A percentile compares a stretch with the other conserved stretches of the same genome.
phyloP scores from a whole-genome alignment of 2,113 vertebrate species.

The Tonatia bakeri region DNA sequence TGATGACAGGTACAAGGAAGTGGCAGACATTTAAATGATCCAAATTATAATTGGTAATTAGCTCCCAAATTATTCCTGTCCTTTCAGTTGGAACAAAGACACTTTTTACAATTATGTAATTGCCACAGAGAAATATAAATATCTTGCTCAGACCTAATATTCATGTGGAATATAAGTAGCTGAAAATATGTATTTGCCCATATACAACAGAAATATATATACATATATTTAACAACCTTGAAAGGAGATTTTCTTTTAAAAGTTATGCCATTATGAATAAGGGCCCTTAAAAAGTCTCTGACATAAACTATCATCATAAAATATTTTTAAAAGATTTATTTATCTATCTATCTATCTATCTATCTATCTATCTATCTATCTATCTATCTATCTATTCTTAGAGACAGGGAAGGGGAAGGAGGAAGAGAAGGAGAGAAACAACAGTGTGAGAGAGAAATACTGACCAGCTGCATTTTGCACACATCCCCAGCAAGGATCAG shows the following conservation, averaged over 20 bases:
- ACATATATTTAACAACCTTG: not conserved
- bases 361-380: too few relatives aligned
- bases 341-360: too few relatives aligned
- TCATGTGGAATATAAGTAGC: conserved; percentile 10
- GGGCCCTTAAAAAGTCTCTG: not conserved
- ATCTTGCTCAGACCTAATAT: conserved; percentile 13
- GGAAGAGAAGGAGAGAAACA: too few relatives aligned
- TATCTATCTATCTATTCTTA: too few relatives aligned
- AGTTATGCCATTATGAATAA: not conserved
- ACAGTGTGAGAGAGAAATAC: too few relatives aligned
- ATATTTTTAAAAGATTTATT: not conserved
- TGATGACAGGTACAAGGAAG: conserved; percentile 63
- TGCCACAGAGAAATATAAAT: conserved; percentile 65
- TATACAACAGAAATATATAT: not conserved
- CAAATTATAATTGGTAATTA: conserved; percentile 76
- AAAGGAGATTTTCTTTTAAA: not conserved
- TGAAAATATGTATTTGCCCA: not conserved
- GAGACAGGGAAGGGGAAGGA: too few relatives aligned
- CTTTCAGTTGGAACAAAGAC: conserved; percentile 53
- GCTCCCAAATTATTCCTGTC: conserved; percentile 63
- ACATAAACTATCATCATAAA: not conserved
- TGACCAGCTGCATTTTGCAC: too few relatives aligned
- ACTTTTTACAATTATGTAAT: conserved; percentile 59
- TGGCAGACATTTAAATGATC: conserved; percentile 69
- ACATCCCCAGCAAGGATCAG: too few relatives aligned